These are phyloP conservation scores for Cyrtorhinus lividipennis DNA, from an alignment of 1,140 invertebrate species.

Conservation along the genomic window DNA sequence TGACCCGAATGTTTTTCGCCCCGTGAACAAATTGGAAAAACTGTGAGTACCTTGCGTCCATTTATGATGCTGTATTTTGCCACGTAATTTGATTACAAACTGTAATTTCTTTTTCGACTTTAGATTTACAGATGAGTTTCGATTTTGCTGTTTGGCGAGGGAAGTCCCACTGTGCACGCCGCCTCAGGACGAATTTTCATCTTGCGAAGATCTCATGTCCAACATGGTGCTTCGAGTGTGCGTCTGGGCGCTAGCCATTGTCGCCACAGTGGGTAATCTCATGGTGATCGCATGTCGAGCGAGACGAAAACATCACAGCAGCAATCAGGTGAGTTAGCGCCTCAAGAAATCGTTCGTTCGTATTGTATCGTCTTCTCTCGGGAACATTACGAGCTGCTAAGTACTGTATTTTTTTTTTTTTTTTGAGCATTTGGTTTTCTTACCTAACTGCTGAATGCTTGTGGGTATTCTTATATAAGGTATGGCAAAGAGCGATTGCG, in stretches of 20 bases:
- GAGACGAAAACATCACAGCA: constrained; percentile 25
- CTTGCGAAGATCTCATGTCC: constrained; percentile 42
- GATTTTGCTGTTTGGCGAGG: constrained; percentile 37
- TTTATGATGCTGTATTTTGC: constrained; percentile 6
- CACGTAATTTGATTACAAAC: constrained; percentile 13
- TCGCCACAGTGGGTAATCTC: constrained; percentile 37
- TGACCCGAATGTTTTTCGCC: constrained; percentile 30
- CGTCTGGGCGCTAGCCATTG: constrained; percentile 39
- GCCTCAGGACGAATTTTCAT: constrained; percentile 38
- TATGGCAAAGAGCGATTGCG: too few species aligned
- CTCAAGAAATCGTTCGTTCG: neutral
- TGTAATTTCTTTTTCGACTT: too few species aligned
- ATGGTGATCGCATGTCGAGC: constrained; percentile 38
- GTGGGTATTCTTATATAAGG: too few species aligned
- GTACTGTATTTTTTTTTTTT: too few species aligned
- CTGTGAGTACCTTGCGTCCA: constrained; percentile 32
- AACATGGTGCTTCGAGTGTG: constrained; percentile 37
- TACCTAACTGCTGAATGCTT: too few species aligned
- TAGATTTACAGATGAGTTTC: constrained; percentile 35
- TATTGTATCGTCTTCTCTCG: neutral
- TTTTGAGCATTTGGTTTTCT: too few species aligned
- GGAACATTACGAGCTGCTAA: too few species aligned
- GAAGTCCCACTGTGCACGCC: constrained; percentile 32
- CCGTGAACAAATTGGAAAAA: constrained; percentile 27
- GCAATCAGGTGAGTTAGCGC: constrained; percentile 27